Percentiles rank a stretch among this genome's conserved stretches.
Conservation (phyloP, 2,113 vertebrate genomes). For the Pelmatolapia mariae region DNA sequence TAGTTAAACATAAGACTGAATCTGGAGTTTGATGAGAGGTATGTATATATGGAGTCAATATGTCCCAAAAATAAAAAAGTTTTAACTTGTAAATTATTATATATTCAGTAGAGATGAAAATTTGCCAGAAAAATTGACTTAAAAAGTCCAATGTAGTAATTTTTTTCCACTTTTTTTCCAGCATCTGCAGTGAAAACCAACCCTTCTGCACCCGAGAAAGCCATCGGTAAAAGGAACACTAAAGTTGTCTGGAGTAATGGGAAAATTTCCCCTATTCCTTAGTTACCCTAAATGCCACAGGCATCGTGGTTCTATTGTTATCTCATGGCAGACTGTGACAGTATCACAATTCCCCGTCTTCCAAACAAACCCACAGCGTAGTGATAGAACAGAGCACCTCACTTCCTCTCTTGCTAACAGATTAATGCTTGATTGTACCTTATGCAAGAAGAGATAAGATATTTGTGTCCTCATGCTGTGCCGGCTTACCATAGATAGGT, state of each 20-base stretch:
- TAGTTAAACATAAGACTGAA: background rate
- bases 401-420: slow-evolving; percentile 34
- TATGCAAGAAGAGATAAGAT: slow-evolving; percentile 40
- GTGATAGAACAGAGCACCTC: slow-evolving; percentile 28
- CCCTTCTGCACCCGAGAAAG: background rate
- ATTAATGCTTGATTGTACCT: slow-evolving; percentile 51
- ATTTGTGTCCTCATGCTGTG: slow-evolving; percentile 19
- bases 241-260: slow-evolving; percentile 29
- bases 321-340: slow-evolving; percentile 41
- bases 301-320: slow-evolving; percentile 38
- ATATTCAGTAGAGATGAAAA: background rate
- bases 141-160: background rate
- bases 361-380: slow-evolving; percentile 31
- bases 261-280: background rate
- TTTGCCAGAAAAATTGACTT: background rate
- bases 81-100: background rate
- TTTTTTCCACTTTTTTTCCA: background rate
- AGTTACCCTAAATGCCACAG: slow-evolving; percentile 45
- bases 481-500: slow-evolving; percentile 5
- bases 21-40: slow-evolving; percentile 17
- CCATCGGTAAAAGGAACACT: background rate
- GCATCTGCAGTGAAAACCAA: background rate
- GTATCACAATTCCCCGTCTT: slow-evolving; percentile 43
- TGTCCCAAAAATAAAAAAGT: background rate
- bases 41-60: background rate